Evolutionary conservation across 1,140 invertebrate genomes (phyloP), one percentile per base, ranked within the genome.

Genomic region (Drosophila ironensis): DNA sequence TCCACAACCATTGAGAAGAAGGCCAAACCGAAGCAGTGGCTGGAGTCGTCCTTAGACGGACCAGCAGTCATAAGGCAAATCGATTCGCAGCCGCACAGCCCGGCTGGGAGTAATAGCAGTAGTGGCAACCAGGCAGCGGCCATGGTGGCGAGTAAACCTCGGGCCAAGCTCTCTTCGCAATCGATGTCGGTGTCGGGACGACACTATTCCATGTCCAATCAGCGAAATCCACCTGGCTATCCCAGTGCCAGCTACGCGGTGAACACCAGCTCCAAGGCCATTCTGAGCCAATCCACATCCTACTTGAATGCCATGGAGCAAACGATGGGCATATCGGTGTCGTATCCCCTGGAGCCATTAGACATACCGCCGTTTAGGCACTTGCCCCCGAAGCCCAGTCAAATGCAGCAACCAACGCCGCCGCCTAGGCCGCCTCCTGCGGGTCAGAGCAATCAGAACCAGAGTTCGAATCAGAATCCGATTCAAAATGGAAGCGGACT

Each of bases 41-140:
- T 91, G 48, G 91, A 92, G 70, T 92, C 91, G 0, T 92, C 91
- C 9, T 61, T 92, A 16, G 91, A 92, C 66, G 91, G 91, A 5
- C 91, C 91, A 0, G 73, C 80, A 16, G 75, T 90, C 4, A 88
- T 90, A 11, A 71, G 88, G 16, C 67, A 84, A 44, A 54, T 86
- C 8, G 78, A 84, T 0, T 61, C 78, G 8, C 54, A 60, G 3
- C 67, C 77, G 0, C 77, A 81, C 19, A 77, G 72, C 56, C 78
- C 78, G 1, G 77, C 68, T 0, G 63, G 35, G 0, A 59, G 64
- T 17, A 73, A 45, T 45, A 73, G 57, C 6, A 72, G 54, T 11
- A 66, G 56, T 19, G 42, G n/a, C 6, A 42, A 35, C 9, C 54
- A 45, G 12, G 60, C 52, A 8, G 45, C 25, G 0, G 53, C 57